Base-by-base conservation (phyloP, 2,797 vertebrate species). In the Coilia nasus region DNA sequence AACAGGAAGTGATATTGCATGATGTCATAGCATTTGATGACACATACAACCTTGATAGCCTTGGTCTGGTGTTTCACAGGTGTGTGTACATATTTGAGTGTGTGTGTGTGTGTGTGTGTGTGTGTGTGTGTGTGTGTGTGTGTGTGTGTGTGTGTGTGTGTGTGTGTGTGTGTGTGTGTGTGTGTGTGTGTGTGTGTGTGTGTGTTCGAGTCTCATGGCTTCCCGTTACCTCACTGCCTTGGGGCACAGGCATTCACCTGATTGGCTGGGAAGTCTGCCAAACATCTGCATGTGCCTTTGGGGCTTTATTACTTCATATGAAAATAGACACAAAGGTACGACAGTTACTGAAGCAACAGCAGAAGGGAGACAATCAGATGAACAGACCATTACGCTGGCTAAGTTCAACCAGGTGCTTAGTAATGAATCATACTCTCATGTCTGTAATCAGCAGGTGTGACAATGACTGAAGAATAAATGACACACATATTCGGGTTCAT, bases 211-310 rank as follows among this genome's bases (percentile, higher is more conserved):
- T 21, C 71, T 78, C 71, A 78, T 21, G 35, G 31, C 71, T 78
- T 78, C 71, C 71, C 44, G 71, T 78, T 41, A 41, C 35, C 17
- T 17, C 35, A 78, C 35, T 44, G 71, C 71, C 71, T 41, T 17
- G 41, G 35, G 71, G 71, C 19, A 44, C 31, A 41, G 17, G 31
- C 67, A 44, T 31, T 25, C 14, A n/a, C n/a, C 19, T 21, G 35
- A 83, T 44, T 59, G 23, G 84, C 75, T 57, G 46, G 10, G 15
- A 81, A 83, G 81, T 62, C 35, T 85, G 83, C 44, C 41, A 80
- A 84, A 86, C 88, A 90, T 85, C 88, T 90, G 88, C 84, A 19
- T 19, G 54, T 60, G 56, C 80, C 84, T 82, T 14, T 25, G 78
- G 83, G 86, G 80, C 47, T 28, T n/a, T 35, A 47, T 44, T 81